Evolutionary conservation across 1,140 invertebrate species (phyloP).

Genomic region (Littorina saxatilis): DNA sequence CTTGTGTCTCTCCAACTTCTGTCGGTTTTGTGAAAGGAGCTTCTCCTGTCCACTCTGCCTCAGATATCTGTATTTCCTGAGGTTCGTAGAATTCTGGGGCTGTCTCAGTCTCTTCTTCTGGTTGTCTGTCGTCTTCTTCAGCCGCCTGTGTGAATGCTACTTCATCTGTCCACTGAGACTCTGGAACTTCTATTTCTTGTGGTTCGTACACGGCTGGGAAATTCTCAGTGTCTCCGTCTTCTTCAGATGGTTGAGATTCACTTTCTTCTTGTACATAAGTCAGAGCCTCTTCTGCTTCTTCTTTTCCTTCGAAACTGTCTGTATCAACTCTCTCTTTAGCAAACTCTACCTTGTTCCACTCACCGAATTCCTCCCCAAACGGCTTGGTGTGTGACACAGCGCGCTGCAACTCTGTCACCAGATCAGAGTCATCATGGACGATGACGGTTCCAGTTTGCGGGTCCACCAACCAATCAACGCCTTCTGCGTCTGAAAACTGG

Average conservation of each 20-base stretch:
- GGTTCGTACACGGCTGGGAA: too few species aligned
- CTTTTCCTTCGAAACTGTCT: too few species aligned
- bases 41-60: not conserved
- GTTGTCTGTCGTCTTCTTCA: not conserved
- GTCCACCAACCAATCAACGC: not conserved
- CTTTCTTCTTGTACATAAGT: too few species aligned
- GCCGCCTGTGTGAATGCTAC: not conserved
- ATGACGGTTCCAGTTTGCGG: not conserved
- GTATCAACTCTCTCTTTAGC: slow-evolving; percentile 16
- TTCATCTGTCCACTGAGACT: slow-evolving; percentile 8
- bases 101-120: not conserved
- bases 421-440: too few species aligned
- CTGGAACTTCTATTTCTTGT: too few species aligned
- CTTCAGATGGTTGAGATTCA: slow-evolving; percentile 2
- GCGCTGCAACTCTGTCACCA: too few species aligned
- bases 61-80: not conserved
- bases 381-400: slow-evolving; percentile 1
- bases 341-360: slow-evolving; percentile 10
- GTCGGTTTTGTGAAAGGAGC: too few species aligned
- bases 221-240: not conserved
- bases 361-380: slow-evolving; percentile 22
- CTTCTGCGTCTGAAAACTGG: not conserved
- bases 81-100: not conserved
- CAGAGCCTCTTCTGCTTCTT: not conserved
- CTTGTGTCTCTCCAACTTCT: not conserved